These are phyloP conservation scores for Agrochola lychnidis DNA, from an alignment of 2,888 invertebrate genomes.

Conservation along the genomic window DNA sequence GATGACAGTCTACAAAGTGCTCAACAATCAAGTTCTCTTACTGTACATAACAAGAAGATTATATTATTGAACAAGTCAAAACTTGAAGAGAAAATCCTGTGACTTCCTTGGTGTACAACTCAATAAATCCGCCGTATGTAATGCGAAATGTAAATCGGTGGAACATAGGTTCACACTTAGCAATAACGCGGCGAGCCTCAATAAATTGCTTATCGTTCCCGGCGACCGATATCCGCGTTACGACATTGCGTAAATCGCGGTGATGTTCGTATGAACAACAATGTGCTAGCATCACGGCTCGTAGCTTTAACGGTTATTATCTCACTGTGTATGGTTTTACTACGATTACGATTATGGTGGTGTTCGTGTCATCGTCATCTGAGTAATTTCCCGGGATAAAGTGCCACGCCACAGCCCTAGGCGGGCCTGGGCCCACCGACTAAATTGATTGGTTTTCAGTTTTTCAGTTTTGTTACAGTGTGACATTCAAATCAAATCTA, in stretches of 20 bases:
- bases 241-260: slow-evolving; percentile 54
- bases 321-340: slow-evolving; percentile 26
- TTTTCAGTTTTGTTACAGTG: neutral
- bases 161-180: slow-evolving; percentile 52
- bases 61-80: slow-evolving; percentile 7
- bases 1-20: neutral
- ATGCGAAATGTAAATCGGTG: slow-evolving; percentile 46
- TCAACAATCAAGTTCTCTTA: neutral
- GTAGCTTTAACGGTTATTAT: slow-evolving; percentile 48
- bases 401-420: too few species aligned
- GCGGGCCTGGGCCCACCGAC: neutral
- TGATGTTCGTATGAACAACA: slow-evolving; percentile 41
- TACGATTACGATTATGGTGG: slow-evolving; percentile 2
- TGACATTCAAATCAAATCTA: neutral
- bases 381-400: neutral
- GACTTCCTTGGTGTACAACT: slow-evolving; percentile 6
- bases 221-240: slow-evolving; percentile 57
- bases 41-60: neutral
- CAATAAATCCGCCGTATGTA: slow-evolving; percentile 34
- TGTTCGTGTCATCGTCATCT: neutral
- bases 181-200: slow-evolving; percentile 54
- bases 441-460: neutral
- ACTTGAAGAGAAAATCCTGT: neutral
- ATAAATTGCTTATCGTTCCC: slow-evolving; percentile 62
- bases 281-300: slow-evolving; percentile 22